These are phyloP conservation scores for Sus cebifrons DNA, from an alignment of 2,797 vertebrate species.

Conservation along the genomic window DNA sequence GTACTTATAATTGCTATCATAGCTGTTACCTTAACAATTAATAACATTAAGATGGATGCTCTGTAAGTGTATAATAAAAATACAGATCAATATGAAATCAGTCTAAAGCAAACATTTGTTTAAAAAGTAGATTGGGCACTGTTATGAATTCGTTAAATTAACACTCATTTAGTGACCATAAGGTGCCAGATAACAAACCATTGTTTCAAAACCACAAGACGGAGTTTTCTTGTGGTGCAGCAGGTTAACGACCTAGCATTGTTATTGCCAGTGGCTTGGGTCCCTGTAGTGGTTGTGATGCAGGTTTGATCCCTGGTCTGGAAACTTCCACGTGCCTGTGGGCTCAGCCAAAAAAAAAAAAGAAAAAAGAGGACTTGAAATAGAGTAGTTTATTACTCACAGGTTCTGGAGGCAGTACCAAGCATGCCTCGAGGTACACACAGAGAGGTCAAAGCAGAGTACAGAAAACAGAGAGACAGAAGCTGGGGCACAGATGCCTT, in stretches of 20 bases:
- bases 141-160: conserved; percentile 1
- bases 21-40: not conserved
- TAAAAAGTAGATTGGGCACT: not conserved
- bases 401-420: not conserved
- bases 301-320: too few species aligned
- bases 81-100: conserved; percentile 3
- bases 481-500: not conserved
- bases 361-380: not conserved
- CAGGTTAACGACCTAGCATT: too few species aligned
- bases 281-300: too few species aligned
- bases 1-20: not conserved
- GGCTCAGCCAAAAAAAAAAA: too few species aligned
- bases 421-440: not conserved
- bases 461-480: not conserved
- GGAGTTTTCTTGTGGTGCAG: too few species aligned
- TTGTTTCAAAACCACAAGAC: not conserved
- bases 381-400: not conserved
- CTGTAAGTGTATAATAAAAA: not conserved
- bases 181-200: not conserved
- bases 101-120: not conserved
- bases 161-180: not conserved
- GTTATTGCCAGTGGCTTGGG: too few species aligned
- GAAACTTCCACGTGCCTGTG: too few species aligned
- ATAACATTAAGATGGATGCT: not conserved
- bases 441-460: not conserved